phyloP scores from a whole-genome alignment of 2,888 invertebrate genomes.

The Yponomeuta malinellus region DNA sequence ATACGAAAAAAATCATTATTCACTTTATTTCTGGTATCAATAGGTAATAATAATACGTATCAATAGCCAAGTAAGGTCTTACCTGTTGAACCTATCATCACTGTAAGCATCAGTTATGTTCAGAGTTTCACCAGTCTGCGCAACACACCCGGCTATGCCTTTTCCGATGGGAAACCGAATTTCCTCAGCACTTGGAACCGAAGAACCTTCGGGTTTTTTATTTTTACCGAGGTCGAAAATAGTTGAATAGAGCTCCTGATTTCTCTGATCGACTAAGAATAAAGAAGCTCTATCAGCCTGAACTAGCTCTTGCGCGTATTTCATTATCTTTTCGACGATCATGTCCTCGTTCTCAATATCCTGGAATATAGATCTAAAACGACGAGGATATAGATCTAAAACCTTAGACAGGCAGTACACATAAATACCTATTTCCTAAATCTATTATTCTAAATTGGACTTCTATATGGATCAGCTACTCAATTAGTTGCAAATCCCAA shows the following conservation, averaged over 20 bases:
- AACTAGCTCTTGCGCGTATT: slow-evolving; percentile 87
- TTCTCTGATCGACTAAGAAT: slow-evolving; percentile 85
- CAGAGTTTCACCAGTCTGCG: slow-evolving; percentile 84
- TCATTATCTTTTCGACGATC: slow-evolving; percentile 88
- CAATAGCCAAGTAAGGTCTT: slow-evolving; percentile 10
- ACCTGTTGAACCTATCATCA: slow-evolving; percentile 84
- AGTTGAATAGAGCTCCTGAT: slow-evolving; percentile 85
- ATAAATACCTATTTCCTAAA: too few relatives aligned
- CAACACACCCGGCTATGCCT: slow-evolving; percentile 90
- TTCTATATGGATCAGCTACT: too few relatives aligned
- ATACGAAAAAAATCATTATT: too few relatives aligned
- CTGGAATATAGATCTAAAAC: slow-evolving; percentile 87
- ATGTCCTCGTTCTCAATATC: slow-evolving; percentile 90
- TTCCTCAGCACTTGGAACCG: slow-evolving; percentile 47
- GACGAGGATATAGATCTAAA: too few relatives aligned
- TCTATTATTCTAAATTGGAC: too few relatives aligned
- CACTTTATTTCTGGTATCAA: not conserved
- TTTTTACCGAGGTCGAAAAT: slow-evolving; percentile 83
- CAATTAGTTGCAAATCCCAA: too few relatives aligned
- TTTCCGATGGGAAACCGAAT: slow-evolving; percentile 83
- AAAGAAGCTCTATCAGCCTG: slow-evolving; percentile 89
- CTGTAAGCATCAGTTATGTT: slow-evolving; percentile 90
- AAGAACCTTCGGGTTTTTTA: slow-evolving; percentile 23
- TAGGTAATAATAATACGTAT: not conserved
- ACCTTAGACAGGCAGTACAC: too few relatives aligned